Base-by-base conservation (phyloP, 2,888 invertebrate species). In the Thelaira solivaga region DNA sequence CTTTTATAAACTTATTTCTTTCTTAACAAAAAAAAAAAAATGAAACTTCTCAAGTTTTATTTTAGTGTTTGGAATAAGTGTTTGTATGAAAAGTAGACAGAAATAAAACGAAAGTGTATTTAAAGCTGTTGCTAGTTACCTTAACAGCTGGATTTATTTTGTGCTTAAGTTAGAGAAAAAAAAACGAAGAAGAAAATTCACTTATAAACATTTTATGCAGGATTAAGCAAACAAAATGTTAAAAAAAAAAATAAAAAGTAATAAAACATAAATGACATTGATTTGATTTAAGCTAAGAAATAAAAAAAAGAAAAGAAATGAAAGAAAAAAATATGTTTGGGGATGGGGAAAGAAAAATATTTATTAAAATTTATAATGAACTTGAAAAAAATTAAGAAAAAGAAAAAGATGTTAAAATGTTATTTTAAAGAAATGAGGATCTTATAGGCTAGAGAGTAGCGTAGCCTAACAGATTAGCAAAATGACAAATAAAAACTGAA, bases 241-340 rank as follows among this genome's bases (percentile, higher is more conserved):
- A 29, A 34, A 29, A 20, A 36, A 31, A 20, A 10, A 22, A 34
- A 59, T 47, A 29, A 41, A 57, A 68, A 47, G 10, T 45, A 57
- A 68, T 68, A 49, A 47, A 57, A 59, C 18, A 47, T 47, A 47
- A 69, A 69, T 49, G 59, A 59, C 59, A 59, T 69, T 69, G 68
- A 69, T 69, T 69, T 69, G 59, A 69, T 59, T 49, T 59, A 59
- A 49, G 29, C 26, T 16, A 57, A 26, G 24, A 13, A 20, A 22
- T 11, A 13, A 2, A 68, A 26, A 36, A 41, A 20, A 31, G 18
- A 43, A 29, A 43, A 22, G 43, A 43, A 18, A 16, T 2, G n/a
- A 10, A 4, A 11, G 5, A 18, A 11, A 51, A 11, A 6, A 51
- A 31, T 6, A 26, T 26, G 26, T n/a, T n/a, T n/a, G n/a, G n/a